phyloP scores from a whole-genome alignment of 37 sponge, comb jelly and placozoan species.

The Petrosia ficiformis region DNA sequence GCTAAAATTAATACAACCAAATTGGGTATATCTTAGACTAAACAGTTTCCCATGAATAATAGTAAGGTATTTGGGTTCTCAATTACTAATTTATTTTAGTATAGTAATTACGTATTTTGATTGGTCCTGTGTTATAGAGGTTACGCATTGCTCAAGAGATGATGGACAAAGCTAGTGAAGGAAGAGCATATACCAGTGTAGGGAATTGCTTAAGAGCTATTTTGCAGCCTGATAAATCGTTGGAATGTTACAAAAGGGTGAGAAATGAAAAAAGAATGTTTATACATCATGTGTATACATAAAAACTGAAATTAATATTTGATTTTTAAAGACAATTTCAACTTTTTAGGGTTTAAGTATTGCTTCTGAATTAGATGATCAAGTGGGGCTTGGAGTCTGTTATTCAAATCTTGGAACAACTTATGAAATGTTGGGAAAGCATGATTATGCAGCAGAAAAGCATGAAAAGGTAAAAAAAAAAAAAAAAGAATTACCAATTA shows the following conservation, averaged over 20 bases:
- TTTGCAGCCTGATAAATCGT: constrained; percentile 72
- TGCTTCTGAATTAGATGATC: constrained; percentile 68
- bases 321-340: too few relatives aligned
- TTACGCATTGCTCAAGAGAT: constrained; percentile 58
- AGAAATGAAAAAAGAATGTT: constrained; percentile 5
- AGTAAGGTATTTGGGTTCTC: too few relatives aligned
- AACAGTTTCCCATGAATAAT: too few relatives aligned
- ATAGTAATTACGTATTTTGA: too few relatives aligned
- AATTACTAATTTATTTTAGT: too few relatives aligned
- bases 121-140: too few relatives aligned
- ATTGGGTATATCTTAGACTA: too few relatives aligned
- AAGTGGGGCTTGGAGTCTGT: constrained; percentile 60
- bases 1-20: too few relatives aligned
- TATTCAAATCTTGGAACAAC: constrained; percentile 63
- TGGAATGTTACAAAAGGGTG: constrained; percentile 80
- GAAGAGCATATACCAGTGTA: constrained; percentile 72
- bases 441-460: constrained; percentile 57
- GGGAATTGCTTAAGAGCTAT: constrained; percentile 85
- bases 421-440: constrained; percentile 66
- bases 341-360: constrained; percentile 48
- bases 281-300: neutral
- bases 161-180: constrained; percentile 60
- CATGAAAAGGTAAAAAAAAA: constrained; percentile 48
- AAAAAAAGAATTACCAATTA: too few relatives aligned
- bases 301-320: neutral